phyloP scores from a whole-genome alignment of 1,140 invertebrate genomes.

The Tachypleus tridentatus region DNA sequence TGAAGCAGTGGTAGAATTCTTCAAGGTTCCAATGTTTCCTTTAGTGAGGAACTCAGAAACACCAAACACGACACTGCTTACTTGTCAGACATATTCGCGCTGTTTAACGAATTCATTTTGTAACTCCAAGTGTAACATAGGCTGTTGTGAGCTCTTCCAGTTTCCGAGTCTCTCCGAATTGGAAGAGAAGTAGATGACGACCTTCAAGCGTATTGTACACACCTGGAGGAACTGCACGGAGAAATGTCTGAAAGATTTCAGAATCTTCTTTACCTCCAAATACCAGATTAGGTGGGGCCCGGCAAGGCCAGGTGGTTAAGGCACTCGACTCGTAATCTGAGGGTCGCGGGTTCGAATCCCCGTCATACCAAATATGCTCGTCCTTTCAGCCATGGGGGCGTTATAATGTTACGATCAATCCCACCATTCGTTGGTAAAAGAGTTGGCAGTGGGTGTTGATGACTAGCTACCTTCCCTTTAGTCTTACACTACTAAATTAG shows the following conservation, averaged over 20 bases:
- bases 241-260: constrained; percentile 20
- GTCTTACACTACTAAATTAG: no score
- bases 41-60: constrained; percentile 6
- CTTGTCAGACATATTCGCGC: constrained; percentile 19
- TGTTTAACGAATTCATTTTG: constrained; percentile 21
- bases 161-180: constrained; percentile 17
- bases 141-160: neutral
- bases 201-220: neutral
- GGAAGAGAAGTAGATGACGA: neutral
- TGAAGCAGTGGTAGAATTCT: constrained; percentile 1
- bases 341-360: no score
- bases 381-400: no score
- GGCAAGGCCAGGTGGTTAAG: no score
- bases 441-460: no score
- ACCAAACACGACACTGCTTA: constrained; percentile 17
- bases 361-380: no score
- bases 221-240: constrained; percentile 11
- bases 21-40: constrained; percentile 14
- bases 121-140: constrained; percentile 18
- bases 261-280: constrained; percentile 16
- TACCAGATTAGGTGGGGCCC: no score
- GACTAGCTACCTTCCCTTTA: no score
- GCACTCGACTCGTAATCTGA: no score
- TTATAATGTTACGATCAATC: no score
- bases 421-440: no score